Conservation (phyloP, 1,140 invertebrate species). For the Tetragnatha versicolor region DNA sequence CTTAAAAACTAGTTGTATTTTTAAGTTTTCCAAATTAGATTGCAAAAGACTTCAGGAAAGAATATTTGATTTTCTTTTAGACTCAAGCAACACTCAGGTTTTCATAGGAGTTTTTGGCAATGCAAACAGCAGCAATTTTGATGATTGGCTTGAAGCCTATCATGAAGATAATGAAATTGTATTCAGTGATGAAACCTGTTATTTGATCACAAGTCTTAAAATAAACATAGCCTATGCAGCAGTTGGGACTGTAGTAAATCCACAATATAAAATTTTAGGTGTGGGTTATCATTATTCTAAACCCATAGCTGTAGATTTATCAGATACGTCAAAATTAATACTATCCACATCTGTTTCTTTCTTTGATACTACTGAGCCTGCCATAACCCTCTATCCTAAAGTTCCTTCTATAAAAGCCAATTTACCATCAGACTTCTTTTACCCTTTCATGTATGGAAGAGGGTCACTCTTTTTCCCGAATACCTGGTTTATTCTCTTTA, state of each 20-base stretch:
- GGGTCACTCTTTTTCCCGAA: too few species aligned
- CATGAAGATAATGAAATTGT: neutral
- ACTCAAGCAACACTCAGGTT: neutral
- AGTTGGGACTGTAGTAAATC: constrained; percentile 65
- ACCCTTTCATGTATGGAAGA: constrained; percentile 69
- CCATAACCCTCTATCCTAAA: constrained; percentile 68
- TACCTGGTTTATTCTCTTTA: too few species aligned
- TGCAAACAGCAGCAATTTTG: constrained; percentile 63
- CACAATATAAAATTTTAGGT: constrained; percentile 67
- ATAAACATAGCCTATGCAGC: constrained; percentile 66
- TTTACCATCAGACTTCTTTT: constrained; percentile 76
- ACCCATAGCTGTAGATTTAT: neutral
- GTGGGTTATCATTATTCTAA: constrained; percentile 63
- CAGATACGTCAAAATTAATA: neutral
- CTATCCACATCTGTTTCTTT: constrained; percentile 67
- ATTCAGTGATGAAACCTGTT: constrained; percentile 59
- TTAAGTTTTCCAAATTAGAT: neutral
- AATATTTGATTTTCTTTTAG: constrained; percentile 1
- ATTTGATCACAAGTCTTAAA: constrained; percentile 66
- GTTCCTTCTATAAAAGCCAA: constrained; percentile 71
- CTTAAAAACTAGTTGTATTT: constrained; percentile 12
- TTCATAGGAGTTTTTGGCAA: constrained; percentile 71
- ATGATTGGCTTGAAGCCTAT: constrained; percentile 70
- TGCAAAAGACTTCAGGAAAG: constrained; percentile 12
- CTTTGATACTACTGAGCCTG: constrained; percentile 69